Base-by-base conservation (phyloP, 1,140 invertebrate genomes). In the Phymastichus coffea region DNA sequence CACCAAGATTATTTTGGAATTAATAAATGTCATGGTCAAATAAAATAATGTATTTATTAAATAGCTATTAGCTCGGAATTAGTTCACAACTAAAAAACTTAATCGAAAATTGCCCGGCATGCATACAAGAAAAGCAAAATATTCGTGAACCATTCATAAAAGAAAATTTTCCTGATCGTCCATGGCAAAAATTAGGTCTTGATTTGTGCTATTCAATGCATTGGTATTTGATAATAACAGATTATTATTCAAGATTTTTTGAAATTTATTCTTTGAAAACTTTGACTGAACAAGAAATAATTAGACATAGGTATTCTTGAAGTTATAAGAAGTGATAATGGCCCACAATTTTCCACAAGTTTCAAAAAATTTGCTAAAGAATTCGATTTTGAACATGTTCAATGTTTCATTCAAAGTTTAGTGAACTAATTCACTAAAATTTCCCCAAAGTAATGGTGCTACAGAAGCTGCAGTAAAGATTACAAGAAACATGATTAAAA, bases 391-490 rank as follows among this genome's bases (percentile, higher is more conserved):
- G n/a, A n/a, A n/a, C n/a, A n/a, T n/a, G n/a, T n/a, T n/a, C n/a
- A n/a, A n/a, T n/a, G n/a, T n/a, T n/a, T n/a, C n/a, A n/a, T n/a
- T n/a, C n/a, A n/a, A n/a, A n/a, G n/a, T n/a, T n/a, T n/a, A n/a
- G n/a, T n/a, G n/a, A n/a, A 68, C 66, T 0, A 65, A 55, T 23
- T 71, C 65, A 46, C 69, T 67, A 25, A 38, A 65, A 9, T 73
- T 68, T 56, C 55, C 68, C 0, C 63, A 67, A 25, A 69, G 66
- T 25, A 73, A 75, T 58, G 73, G 70, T 6, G 57, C 66, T 19
- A 68, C 66, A 14, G 68, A 72, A 64, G 68, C 63, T 15, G 64
- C 55, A 10, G 70, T 70, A 2, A 59, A 65, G 17, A 63, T n/a
- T n/a, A 65, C 12, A 61, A 73, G 69, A 63, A 63, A 60, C 25